These are phyloP conservation scores for Drosophila aff. DNA, from an alignment of 1,140 invertebrate genomes.

Conservation along the genomic window DNA sequence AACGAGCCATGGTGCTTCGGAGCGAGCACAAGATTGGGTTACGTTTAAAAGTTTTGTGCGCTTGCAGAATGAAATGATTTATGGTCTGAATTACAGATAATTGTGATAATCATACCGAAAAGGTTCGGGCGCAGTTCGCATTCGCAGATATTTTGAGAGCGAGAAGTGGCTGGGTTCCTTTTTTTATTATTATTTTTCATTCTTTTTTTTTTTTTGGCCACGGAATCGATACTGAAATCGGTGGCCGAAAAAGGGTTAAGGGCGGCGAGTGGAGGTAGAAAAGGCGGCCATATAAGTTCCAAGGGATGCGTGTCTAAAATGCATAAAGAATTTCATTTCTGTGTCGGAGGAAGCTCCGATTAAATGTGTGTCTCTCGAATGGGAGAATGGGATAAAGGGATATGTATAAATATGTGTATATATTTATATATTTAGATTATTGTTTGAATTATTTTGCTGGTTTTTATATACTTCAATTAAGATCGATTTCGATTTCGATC, in stretches of 20 bases:
- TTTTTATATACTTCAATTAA: background rate
- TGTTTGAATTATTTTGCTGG: background rate
- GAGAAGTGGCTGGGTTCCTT: slow-evolving; percentile 1
- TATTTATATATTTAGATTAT: background rate
- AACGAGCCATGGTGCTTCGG: slow-evolving; percentile 4
- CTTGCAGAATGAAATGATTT: slow-evolving; percentile 81
- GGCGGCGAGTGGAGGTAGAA: background rate
- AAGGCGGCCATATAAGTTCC: slow-evolving; percentile 26
- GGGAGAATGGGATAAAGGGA: background rate
- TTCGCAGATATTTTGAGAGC: slow-evolving; percentile 58
- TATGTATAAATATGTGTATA: too few relatives aligned
- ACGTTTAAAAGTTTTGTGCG: slow-evolving; percentile 73
- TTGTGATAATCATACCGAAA: slow-evolving; percentile 85
- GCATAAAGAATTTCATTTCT: slow-evolving; percentile 50
- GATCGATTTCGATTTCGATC: background rate
- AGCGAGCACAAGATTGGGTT: slow-evolving; percentile 68
- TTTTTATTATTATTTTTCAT: background rate
- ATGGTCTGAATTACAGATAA: slow-evolving; percentile 84
- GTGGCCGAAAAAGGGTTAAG: slow-evolving; percentile 40
- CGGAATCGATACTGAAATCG: slow-evolving; percentile 73
- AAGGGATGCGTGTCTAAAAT: slow-evolving; percentile 62
- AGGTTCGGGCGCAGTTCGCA: slow-evolving; percentile 67
- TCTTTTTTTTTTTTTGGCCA: slow-evolving; percentile 1
- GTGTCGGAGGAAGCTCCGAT: slow-evolving; percentile 3
- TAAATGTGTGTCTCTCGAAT: background rate